These are phyloP conservation scores for Chrysopa pallens DNA, from an alignment of 1,140 invertebrate species.

Conservation along the genomic window DNA sequence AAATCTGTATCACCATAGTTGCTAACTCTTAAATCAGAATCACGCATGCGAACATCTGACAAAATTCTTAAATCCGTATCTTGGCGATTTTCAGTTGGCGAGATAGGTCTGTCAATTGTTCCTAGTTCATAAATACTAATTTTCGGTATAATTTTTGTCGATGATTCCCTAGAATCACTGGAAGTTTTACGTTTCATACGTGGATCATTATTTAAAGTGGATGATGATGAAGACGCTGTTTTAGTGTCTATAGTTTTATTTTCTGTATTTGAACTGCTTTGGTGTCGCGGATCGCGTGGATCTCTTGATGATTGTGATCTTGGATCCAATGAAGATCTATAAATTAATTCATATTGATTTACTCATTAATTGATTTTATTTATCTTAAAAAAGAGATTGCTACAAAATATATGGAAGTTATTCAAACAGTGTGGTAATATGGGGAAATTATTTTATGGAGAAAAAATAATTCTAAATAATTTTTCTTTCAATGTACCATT, in stretches of 20 bases:
- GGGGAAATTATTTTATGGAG: too few species aligned
- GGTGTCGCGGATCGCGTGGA: constrained; percentile 8
- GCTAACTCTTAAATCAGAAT: constrained; percentile 23
- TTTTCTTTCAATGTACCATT: too few species aligned
- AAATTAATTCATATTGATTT: constrained; percentile 19
- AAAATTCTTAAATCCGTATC: constrained; percentile 38
- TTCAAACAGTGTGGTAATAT: too few species aligned
- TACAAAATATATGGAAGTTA: too few species aligned
- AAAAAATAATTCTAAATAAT: too few species aligned
- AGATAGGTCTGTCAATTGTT: constrained; percentile 4
- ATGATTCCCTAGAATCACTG: background rate
- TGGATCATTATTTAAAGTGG: background rate
- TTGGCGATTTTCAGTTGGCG: constrained; percentile 15
- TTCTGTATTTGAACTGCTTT: constrained; percentile 1
- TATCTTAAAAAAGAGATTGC: too few species aligned
- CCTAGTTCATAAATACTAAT: constrained; percentile 20
- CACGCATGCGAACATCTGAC: constrained; percentile 25
- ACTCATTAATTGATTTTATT: too few species aligned
- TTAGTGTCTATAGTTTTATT: background rate
- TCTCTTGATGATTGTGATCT: background rate
- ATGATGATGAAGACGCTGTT: background rate
- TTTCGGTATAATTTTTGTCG: constrained; percentile 7
- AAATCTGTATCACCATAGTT: constrained; percentile 33
- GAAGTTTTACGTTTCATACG: background rate
- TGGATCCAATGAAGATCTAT: background rate